These are phyloP conservation scores for Dinocampus coccinellae DNA, from an alignment of 2,888 invertebrate genomes.

Conservation along the genomic window DNA sequence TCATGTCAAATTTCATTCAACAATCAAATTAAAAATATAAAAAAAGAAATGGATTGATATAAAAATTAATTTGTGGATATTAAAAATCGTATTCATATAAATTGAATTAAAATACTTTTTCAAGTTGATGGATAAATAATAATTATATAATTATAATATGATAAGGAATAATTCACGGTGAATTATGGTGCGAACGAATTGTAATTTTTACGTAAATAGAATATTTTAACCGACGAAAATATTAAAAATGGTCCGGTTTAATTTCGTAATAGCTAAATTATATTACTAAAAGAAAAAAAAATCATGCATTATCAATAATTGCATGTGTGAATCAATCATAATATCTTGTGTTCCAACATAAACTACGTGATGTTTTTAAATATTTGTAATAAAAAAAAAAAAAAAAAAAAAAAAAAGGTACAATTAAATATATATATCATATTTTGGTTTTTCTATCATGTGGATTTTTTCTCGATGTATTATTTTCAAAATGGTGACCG, in stretches of 20 bases:
- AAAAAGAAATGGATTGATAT: constrained; percentile 1
- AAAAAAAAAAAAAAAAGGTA: constrained; percentile 44
- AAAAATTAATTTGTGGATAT: background rate
- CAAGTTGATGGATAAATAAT: background rate
- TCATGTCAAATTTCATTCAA: background rate
- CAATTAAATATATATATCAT: too few relatives aligned
- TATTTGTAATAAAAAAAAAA: constrained; percentile 66
- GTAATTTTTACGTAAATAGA: background rate
- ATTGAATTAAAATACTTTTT: background rate
- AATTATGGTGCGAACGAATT: background rate
- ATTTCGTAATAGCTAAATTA: background rate
- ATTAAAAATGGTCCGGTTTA: background rate
- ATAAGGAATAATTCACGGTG: background rate
- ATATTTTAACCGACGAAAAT: background rate
- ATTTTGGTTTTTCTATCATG: background rate
- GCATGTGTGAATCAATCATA: constrained; percentile 14
- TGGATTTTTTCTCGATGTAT: background rate
- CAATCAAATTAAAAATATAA: background rate
- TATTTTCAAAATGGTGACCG: background rate
- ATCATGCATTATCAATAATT: background rate
- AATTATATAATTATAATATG: background rate
- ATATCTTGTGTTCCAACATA: constrained; percentile 29
- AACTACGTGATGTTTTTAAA: constrained; percentile 57
- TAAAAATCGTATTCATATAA: background rate
- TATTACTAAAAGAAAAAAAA: background rate